Evolutionary conservation across 2,113 vertebrate genomes (phyloP), one percentile per base, ranked within the genome.

Genomic region (Brienomyrus longianalis): DNA sequence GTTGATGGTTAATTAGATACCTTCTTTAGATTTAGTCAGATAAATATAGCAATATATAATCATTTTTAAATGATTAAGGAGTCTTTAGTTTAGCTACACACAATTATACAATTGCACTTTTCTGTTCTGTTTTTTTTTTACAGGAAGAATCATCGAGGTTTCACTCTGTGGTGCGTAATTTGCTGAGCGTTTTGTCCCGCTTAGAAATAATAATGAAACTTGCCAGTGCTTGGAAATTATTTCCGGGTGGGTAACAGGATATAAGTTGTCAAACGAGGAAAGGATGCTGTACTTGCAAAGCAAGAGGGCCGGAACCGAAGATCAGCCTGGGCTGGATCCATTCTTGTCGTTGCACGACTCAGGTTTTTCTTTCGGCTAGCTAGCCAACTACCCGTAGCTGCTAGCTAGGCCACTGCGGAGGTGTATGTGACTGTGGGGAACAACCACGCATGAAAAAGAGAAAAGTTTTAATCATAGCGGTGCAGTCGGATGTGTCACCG

Each of bases 81-180:
- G 13, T 56, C 51, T 54, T 87, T 87, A 87, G 85, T 87, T n/a
- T 87, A 54, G 85, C 85, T 35, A 52, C 50, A 51, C 52, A 15
- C 52, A 88, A 66, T 51, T 74, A 86, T 86, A 84, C 27, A 85
- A 54, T 89, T 89, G 48, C 56, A 59, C 83, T 89, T 87, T 52
- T 91, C 62, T 89, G 52, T 90, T 77, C 27, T 87, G 45, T 91
- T 91, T 35, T 88, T 35, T 88, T 92, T 86, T 91, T 91, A 52
- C 88, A 89, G 90, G 90, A 91, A 62, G 90, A 91, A 83, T 87
- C 84, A 50, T 77, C 88, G 88, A 89, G 84, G 84, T 91, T 89
- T 80, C 90, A 87, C 54, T 89, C 85, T 54, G 90, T 91, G 88
- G 90, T 91, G 85, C 84, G 88, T 89, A 90, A 87, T 90, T 87